phyloP scores from a whole-genome alignment of 2,888 invertebrate species.

The Chymomyza caudatula region DNA sequence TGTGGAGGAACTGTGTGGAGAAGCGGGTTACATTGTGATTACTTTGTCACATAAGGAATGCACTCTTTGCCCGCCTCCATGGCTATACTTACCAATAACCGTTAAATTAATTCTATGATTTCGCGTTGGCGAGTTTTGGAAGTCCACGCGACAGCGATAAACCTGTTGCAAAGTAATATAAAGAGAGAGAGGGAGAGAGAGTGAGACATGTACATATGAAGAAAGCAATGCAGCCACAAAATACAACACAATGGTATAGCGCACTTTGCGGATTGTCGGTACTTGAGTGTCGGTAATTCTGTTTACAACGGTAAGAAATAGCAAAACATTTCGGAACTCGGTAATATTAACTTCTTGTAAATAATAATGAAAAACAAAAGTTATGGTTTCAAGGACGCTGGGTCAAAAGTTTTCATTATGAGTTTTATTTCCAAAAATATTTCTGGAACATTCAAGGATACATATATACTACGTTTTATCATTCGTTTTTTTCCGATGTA shows the following conservation, averaged over 20 bases:
- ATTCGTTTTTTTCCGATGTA: too few species aligned
- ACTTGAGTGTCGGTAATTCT: too few species aligned
- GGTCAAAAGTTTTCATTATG: too few species aligned
- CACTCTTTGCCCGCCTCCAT: background rate
- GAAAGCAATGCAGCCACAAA: background rate
- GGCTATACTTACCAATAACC: conserved; percentile 89
- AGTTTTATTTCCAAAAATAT: too few species aligned
- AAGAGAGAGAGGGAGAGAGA: background rate
- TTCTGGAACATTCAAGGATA: too few species aligned
- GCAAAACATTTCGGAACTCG: too few species aligned
- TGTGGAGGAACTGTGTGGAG: conserved; percentile 88
- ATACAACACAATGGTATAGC: conserved; percentile 9
- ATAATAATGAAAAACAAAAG: too few species aligned
- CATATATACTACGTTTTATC: too few species aligned
- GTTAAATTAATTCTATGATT: conserved; percentile 93
- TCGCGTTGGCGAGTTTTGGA: conserved; percentile 91
- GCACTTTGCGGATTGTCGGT: conserved; percentile 24
- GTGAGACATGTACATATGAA: background rate
- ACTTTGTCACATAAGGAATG: background rate
- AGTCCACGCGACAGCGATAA: conserved; percentile 93
- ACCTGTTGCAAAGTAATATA: conserved; percentile 75
- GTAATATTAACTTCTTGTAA: too few species aligned
- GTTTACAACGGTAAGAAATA: too few species aligned
- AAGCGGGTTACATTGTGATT: conserved; percentile 4
- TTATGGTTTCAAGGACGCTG: too few species aligned